These are phyloP conservation scores for Drosophila yooni DNA, from an alignment of 2,888 invertebrate species.

Conservation along the genomic window DNA sequence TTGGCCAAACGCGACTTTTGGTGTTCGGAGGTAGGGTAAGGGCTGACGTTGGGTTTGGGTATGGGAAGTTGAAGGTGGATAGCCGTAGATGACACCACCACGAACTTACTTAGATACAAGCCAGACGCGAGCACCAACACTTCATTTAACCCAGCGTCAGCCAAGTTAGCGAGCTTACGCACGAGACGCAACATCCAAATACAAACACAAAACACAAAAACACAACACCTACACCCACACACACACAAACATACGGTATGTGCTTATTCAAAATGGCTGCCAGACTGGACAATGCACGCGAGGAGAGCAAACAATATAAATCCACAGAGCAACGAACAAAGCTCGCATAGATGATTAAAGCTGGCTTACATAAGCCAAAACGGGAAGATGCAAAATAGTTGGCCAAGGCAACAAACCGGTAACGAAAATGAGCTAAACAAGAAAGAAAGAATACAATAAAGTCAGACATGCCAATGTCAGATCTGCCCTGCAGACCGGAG, in stretches of 20 bases:
- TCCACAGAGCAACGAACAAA: constrained; percentile 29
- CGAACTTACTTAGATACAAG: constrained; percentile 23
- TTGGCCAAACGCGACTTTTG: constrained; percentile 4
- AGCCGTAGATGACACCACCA: constrained; percentile 7
- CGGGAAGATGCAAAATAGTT: background rate
- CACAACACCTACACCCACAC: constrained; percentile 19
- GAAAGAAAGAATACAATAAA: background rate
- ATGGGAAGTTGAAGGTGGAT: background rate
- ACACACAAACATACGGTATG: constrained; percentile 6
- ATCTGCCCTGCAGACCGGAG: background rate
- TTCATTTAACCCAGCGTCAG: constrained; percentile 44
- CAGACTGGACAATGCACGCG: constrained; percentile 34
- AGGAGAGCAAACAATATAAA: background rate
- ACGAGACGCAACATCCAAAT: constrained; percentile 31
- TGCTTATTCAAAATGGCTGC: constrained; percentile 74
- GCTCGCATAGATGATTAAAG: constrained; percentile 8
- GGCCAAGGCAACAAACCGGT: background rate
- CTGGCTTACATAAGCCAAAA: background rate
- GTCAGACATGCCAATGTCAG: background rate
- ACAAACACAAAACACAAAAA: constrained; percentile 18
- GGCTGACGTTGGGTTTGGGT: background rate
- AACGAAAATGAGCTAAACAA: background rate
- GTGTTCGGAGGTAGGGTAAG: constrained; percentile 46
- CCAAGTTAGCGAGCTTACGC: constrained; percentile 31
- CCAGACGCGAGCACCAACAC: constrained; percentile 47